Conservation (phyloP, 2,888 invertebrate genomes). For the Lasiommata megera region DNA sequence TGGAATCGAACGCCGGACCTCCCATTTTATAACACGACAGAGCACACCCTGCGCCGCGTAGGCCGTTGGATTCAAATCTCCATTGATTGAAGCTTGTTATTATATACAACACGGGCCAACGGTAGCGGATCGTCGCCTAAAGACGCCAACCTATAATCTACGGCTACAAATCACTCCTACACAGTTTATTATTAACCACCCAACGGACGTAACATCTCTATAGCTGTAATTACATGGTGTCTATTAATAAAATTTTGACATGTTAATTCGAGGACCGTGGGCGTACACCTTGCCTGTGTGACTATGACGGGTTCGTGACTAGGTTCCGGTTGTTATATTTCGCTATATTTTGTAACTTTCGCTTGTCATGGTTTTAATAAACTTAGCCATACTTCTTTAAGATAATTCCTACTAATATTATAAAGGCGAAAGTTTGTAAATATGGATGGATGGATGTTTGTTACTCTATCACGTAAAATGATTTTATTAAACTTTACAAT, state of each 20-base stretch:
- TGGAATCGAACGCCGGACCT: too few species aligned
- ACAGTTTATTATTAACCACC: constrained; percentile 39
- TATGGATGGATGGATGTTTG: too few species aligned
- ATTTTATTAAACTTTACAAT: too few species aligned
- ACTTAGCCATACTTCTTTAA: too few species aligned
- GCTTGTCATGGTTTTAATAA: too few species aligned
- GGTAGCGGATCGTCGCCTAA: constrained; percentile 21
- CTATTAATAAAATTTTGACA: constrained; percentile 49
- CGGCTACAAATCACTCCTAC: constrained; percentile 49
- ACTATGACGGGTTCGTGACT: constrained; percentile 1
- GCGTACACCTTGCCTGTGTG: constrained; percentile 20
- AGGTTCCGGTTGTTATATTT: background rate
- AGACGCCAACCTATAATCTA: constrained; percentile 31
- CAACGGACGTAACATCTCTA: constrained; percentile 36
- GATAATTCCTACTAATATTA: too few species aligned
- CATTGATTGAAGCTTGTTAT: background rate
- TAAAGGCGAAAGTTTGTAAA: too few species aligned
- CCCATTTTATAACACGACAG: too few species aligned
- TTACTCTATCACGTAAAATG: too few species aligned
- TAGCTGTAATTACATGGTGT: constrained; percentile 44
- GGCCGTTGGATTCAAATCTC: too few species aligned
- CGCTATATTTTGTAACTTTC: background rate
- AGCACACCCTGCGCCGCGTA: too few species aligned
- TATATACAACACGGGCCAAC: background rate
- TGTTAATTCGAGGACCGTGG: constrained; percentile 41